These are phyloP conservation scores for Microctenopoma stevenorrisi DNA, from an alignment of 2,797 vertebrate genomes.

Conservation along the genomic window DNA sequence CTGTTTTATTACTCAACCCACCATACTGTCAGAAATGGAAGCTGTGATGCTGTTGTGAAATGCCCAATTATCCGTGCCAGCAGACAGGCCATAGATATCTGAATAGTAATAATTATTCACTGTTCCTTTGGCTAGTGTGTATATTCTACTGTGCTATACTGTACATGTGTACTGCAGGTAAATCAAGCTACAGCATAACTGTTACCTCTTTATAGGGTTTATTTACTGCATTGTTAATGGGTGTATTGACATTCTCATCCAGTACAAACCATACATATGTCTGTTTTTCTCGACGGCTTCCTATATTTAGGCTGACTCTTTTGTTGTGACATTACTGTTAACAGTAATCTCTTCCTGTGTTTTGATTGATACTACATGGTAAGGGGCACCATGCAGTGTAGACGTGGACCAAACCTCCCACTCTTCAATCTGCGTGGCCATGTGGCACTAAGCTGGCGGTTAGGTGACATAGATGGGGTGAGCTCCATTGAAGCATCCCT, in stretches of 20 bases:
- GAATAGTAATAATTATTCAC: slow-evolving; percentile 1
- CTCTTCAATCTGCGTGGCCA: slow-evolving; percentile 21
- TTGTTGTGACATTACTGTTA: not conserved
- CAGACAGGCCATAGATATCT: slow-evolving; percentile 17
- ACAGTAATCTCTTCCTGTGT: not conserved
- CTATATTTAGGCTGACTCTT: not conserved
- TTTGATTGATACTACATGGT: slow-evolving; percentile 7
- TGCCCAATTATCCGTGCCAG: slow-evolving; percentile 5
- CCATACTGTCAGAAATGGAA: not conserved
- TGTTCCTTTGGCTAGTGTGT: not conserved
- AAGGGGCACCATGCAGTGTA: too few species aligned
- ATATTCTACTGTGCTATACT: too few species aligned
- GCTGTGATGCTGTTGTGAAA: slow-evolving; percentile 4
- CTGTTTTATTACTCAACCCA: not conserved
- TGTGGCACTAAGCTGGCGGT: slow-evolving; percentile 34
- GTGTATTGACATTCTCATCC: not conserved
- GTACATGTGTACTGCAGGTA: too few species aligned
- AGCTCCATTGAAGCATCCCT: slow-evolving; percentile 55
- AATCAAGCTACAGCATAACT: not conserved
- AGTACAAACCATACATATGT: not conserved
- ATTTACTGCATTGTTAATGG: slow-evolving; percentile 3
- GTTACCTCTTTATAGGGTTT: not conserved
- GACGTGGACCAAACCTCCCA: slow-evolving; percentile 1
- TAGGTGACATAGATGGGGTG: slow-evolving; percentile 44
- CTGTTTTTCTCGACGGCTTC: not conserved